Evolutionary conservation across 2,888 invertebrate genomes (phyloP), one percentile per base, ranked within the genome.

Genomic region (Therioaphis trifolii): DNA sequence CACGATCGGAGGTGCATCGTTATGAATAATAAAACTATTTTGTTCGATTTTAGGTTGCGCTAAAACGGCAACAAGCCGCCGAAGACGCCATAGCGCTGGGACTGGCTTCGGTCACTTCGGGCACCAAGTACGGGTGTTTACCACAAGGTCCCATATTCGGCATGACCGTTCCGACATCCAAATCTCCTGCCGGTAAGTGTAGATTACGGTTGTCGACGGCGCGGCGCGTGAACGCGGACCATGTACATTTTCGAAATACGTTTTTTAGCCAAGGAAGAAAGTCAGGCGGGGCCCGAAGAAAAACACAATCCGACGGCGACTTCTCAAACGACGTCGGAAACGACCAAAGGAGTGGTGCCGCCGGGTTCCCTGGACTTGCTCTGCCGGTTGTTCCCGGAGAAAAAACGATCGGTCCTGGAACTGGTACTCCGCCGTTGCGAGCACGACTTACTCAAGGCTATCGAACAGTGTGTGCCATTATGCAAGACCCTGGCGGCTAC

Each of bases 11-110:
- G 35, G 3, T 35, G 35, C 3, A 35, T 35, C 7, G 35, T 35
- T 35, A 35, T 7, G 7, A 35, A 7, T 35, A 35, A 35, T 35
- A 35, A 35, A 5, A 35, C 35, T 5, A 35, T 35, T 35, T 55
- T 55, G 7, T 74, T 14, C 29, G 18, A 40, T 63, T 86, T 87
- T 74, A 96, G 96, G 97, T 98, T 35, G 98, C 98, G 4, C 89
- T 98, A 84, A 98, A 98, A 90, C 91, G 98, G 18, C 97, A 98
- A 88, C 98, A 98, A 90, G 98, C 98, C 0, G 97, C 97, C 0
- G 98, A 98, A 90, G 98, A 98, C 88, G 97, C 97, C 82, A 97
- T 98, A 86, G 98, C 98, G 0, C 90, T 98, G 84, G 96, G 97
- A 78, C 91, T 98, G 87, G 94, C 97, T 24, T 94, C 96, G n/a